Conservation (phyloP, 2,113 vertebrate genomes). For the Tragelaphus strepsiceros region DNA sequence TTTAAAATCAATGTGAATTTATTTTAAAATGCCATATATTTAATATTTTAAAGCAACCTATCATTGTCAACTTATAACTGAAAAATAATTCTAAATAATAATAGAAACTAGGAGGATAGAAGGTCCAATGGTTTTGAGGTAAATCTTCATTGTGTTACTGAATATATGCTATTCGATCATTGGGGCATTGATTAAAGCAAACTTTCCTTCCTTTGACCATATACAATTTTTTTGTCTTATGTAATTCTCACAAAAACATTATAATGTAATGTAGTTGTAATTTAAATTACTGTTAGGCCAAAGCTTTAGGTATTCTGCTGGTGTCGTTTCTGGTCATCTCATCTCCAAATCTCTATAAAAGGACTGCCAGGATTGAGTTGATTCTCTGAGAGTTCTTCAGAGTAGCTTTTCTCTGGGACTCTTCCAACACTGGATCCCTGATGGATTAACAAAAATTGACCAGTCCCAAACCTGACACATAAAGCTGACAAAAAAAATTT, state of each 20-base stretch:
- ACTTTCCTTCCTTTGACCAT: neutral
- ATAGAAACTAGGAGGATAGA: neutral
- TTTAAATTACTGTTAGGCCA: neutral
- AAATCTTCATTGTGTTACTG: neutral
- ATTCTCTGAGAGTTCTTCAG: neutral
- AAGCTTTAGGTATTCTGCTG: neutral
- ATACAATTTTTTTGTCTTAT: neutral
- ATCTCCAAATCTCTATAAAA: neutral
- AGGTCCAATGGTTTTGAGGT: neutral
- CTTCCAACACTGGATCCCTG: neutral
- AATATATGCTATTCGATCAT: neutral
- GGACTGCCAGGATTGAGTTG: neutral
- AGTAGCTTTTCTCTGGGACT: neutral
- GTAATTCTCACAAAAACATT: neutral
- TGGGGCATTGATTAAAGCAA: neutral
- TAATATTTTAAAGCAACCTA: neutral
- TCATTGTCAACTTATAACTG: neutral
- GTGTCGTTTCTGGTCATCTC: neutral
- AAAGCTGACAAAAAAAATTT: constrained; percentile 44
- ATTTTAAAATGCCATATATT: neutral
- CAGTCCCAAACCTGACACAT: neutral
- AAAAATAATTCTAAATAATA: neutral
- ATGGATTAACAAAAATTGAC: neutral
- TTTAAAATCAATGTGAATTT: neutral
- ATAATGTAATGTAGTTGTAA: neutral